A percentile compares a stretch with the other conserved stretches of the same genome.
phyloP scores from a whole-genome alignment of 1,140 invertebrate species.

The Macrotrachela quadricornifera region DNA sequence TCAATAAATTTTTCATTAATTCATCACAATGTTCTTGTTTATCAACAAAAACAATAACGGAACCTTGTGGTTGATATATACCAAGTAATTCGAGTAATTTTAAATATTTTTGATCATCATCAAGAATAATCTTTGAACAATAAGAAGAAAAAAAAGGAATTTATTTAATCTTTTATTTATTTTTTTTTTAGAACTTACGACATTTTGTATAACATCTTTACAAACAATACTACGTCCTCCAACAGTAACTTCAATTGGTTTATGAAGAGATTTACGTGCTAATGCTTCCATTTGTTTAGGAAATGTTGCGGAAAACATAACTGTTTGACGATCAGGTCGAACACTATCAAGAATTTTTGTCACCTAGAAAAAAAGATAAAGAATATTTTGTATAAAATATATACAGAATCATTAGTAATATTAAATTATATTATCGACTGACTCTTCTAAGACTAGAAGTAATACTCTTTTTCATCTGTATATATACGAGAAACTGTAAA shows the following conservation, averaged over 20 bases:
- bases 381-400: no score
- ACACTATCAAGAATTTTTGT: conserved; percentile 81
- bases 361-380: neutral
- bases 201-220: conserved; percentile 89
- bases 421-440: no score
- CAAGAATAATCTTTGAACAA: conserved; percentile 60
- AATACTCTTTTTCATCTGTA: no score
- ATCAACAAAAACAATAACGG: conserved; percentile 88
- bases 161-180: conserved; percentile 68
- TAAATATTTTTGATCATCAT: conserved; percentile 91
- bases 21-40: conserved; percentile 92
- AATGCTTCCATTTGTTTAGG: conserved; percentile 95
- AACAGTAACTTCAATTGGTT: conserved; percentile 76
- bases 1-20: conserved; percentile 80
- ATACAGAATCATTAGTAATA: no score
- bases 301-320: conserved; percentile 96
- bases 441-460: no score
- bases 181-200: conserved; percentile 51
- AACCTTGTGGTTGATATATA: conserved; percentile 73
- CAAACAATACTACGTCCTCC: conserved; percentile 90
- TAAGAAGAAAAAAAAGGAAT: conserved; percentile 63
- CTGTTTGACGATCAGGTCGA: conserved; percentile 83
- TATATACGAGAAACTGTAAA: no score
- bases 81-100: conserved; percentile 87
- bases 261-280: conserved; percentile 68